Conservation (phyloP, 2,797 vertebrate species). For the Rhinoraja longicauda region DNA sequence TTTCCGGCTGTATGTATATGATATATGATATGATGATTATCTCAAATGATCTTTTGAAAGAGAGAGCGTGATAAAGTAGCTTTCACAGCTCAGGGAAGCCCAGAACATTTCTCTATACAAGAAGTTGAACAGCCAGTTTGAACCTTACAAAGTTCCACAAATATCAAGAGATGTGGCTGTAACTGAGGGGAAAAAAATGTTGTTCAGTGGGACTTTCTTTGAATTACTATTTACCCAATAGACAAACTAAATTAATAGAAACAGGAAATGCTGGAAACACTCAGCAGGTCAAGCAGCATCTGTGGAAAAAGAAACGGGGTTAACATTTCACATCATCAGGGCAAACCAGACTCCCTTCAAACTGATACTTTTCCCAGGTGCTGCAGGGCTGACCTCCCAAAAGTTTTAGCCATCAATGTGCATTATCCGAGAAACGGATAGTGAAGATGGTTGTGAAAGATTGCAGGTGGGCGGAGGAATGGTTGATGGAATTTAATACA, state of each 20-base stretch:
- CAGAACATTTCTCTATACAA: neutral
- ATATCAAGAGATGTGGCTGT: neutral
- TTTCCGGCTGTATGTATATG: too few relatives aligned
- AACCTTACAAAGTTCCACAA: neutral
- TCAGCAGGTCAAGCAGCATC: too few relatives aligned
- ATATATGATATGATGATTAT: too few relatives aligned
- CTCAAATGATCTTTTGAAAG: neutral
- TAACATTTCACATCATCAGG: too few relatives aligned
- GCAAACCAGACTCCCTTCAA: neutral
- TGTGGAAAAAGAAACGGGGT: too few relatives aligned
- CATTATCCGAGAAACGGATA: neutral
- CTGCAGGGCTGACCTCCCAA: neutral
- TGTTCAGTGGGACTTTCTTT: neutral
- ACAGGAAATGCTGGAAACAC: too few relatives aligned
- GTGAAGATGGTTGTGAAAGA: too few relatives aligned
- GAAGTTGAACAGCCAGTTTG: neutral
- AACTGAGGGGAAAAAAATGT: neutral
- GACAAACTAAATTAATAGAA: too few relatives aligned
- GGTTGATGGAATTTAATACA: too few relatives aligned
- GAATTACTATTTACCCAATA: too few relatives aligned
- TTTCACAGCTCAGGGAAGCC: neutral
- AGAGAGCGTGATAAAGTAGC: neutral
- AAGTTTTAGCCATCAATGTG: neutral
- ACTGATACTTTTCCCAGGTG: neutral
- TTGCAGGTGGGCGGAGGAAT: too few relatives aligned